Evolutionary conservation across 2,113 vertebrate genomes (phyloP).

Genomic region (Gnathochromis pfefferi): DNA sequence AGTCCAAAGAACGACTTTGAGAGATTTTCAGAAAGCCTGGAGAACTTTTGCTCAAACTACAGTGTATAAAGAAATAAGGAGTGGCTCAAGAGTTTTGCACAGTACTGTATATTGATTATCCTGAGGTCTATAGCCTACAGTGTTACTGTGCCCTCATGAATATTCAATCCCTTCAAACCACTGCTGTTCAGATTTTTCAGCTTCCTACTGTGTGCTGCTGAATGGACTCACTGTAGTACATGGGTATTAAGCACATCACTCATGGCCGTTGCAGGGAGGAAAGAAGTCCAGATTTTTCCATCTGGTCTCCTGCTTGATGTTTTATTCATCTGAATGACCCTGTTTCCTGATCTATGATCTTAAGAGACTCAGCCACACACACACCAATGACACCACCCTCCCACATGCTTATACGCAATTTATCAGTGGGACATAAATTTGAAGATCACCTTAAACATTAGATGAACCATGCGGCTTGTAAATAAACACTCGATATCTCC

Average conservation of each 20-base stretch:
- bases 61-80: background rate
- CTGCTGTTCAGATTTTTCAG: background rate
- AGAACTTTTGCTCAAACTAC: background rate
- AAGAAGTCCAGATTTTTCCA: background rate
- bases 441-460: background rate
- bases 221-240: background rate
- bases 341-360: background rate
- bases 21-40: background rate
- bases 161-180: background rate
- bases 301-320: slow-evolving; percentile 24
- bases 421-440: background rate
- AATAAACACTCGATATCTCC: background rate
- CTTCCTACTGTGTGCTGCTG: background rate
- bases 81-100: background rate
- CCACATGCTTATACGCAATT: background rate
- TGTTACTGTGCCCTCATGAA: background rate
- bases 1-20: background rate
- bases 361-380: background rate
- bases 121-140: background rate
- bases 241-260: background rate
- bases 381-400: background rate
- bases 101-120: background rate
- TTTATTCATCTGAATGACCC: slow-evolving; percentile 20
- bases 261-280: background rate
- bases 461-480: background rate